Evolutionary conservation across 2,113 vertebrate genomes (phyloP), one percentile per base, ranked within the genome.

Genomic region (zebrafish (Danio rerio)): DNA sequence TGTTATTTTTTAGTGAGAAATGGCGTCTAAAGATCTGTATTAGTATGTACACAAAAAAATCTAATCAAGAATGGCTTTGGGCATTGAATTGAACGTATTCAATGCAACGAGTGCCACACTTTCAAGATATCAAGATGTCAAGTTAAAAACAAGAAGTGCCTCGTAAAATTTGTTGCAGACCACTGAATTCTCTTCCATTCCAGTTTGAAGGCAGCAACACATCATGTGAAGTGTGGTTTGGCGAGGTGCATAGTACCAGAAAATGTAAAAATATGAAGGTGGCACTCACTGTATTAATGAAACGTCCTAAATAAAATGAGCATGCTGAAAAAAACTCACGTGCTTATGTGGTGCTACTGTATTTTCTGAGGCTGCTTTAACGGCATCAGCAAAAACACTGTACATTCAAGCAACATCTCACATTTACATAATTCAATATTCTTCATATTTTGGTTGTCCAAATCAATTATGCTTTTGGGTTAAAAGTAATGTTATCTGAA

Each of bases 71-170:
- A 70, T 12, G 45, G 12, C 7, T 8, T 20, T 13, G 47, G 16
- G 18, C 10, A 52, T 31, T 31, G 49, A 4, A 18, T 4, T 11
- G 21, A 18, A 6, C 10, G 21, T 21, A 50, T 50, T 71, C 49
- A 70, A 50, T 70, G 10, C 45, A 70, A 50, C 1, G n/a, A 70
- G 47, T 50, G 18, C 68, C 65, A 52, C 4, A 0, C 20, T 15
- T 52, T 52, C 31, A 71, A 71, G 9, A 52, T 15, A 13, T 31
- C 69, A 52, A 71, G 62, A 65, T 65, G 62, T 31, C 11, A 65
- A 42, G 20, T 52, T 10, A 31, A 69, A 52, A 71, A 70, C 18
- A 21, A 31, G 56, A 20, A 59, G 9, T n/a, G 40, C 15, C 6
- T 69, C 47, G 4, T 52, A 53, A 71, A 71, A 71, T 31, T 45